These are phyloP conservation scores for Hormaphis cornu DNA, from an alignment of 1,140 invertebrate genomes.

Conservation along the genomic window DNA sequence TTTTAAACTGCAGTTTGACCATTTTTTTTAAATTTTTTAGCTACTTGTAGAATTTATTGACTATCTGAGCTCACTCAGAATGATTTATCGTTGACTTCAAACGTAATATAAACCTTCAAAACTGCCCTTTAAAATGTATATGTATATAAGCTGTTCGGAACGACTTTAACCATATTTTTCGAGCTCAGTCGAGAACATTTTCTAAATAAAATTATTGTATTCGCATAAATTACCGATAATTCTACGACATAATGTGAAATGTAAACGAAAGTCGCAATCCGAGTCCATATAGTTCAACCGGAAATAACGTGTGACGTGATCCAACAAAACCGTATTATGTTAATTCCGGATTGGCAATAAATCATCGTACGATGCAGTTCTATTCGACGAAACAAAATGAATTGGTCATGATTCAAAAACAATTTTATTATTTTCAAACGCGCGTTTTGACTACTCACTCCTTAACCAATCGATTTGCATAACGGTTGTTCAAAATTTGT, in stretches of 20 bases:
- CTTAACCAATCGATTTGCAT: not conserved
- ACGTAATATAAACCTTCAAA: too few relatives aligned
- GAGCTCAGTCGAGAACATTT: too few relatives aligned
- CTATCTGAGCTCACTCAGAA: too few relatives aligned
- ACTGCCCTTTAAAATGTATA: too few relatives aligned
- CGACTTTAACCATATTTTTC: too few relatives aligned
- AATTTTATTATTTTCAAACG: constrained; percentile 6
- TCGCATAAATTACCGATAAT: not conserved
- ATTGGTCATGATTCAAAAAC: not conserved
- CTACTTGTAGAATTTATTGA: too few relatives aligned
- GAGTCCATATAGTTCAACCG: not conserved
- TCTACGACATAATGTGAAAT: not conserved
- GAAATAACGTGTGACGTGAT: not conserved
- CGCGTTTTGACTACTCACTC: not conserved
- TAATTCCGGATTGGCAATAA: constrained; percentile 7
- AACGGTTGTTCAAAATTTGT: not conserved
- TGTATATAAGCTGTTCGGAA: too few relatives aligned
- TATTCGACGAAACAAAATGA: not conserved
- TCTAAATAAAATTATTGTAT: too few relatives aligned
- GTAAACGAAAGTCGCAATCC: not conserved
- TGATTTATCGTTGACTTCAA: too few relatives aligned
- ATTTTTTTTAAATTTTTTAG: too few relatives aligned
- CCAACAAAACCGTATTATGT: not conserved
- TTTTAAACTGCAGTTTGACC: too few relatives aligned
- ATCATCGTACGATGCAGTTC: not conserved